phyloP scores from a whole-genome alignment of 2,888 invertebrate genomes.

The Ephialtes manifestator region DNA sequence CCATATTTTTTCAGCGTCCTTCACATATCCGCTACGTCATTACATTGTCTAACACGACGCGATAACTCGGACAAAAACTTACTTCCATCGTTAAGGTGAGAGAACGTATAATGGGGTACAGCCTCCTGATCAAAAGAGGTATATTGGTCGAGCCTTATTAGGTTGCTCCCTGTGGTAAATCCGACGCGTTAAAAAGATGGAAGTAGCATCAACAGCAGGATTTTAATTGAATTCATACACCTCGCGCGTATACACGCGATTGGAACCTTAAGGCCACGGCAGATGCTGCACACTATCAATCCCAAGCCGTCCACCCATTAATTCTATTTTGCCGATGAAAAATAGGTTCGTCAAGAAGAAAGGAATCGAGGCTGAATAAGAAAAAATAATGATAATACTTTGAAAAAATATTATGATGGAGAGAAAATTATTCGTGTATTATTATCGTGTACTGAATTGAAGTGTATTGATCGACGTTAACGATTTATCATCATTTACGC shows the following conservation, averaged over 20 bases:
- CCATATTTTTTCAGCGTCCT: slow-evolving; percentile 28
- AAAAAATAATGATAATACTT: neutral
- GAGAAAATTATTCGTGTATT: slow-evolving; percentile 44
- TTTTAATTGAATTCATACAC: slow-evolving; percentile 66
- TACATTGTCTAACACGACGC: slow-evolving; percentile 76
- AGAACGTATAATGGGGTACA: slow-evolving; percentile 66
- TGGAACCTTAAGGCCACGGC: slow-evolving; percentile 31
- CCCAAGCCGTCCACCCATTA: slow-evolving; percentile 24
- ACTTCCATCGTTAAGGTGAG: slow-evolving; percentile 70
- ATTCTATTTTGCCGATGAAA: slow-evolving; percentile 25
- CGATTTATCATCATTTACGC: slow-evolving; percentile 53
- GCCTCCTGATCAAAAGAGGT: slow-evolving; percentile 67
- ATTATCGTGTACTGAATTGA: slow-evolving; percentile 33
- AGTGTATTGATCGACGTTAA: slow-evolving; percentile 50
- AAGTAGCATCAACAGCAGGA: slow-evolving; percentile 39
- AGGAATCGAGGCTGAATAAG: slow-evolving; percentile 12
- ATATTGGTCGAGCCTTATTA: slow-evolving; percentile 61
- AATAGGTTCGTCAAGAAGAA: slow-evolving; percentile 20
- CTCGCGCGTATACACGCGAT: slow-evolving; percentile 53
- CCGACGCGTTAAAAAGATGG: slow-evolving; percentile 47
- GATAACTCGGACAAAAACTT: slow-evolving; percentile 74
- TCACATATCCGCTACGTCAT: slow-evolving; percentile 65
- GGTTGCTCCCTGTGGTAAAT: slow-evolving; percentile 23
- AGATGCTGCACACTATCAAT: slow-evolving; percentile 50
- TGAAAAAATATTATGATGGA: slow-evolving; percentile 18